These are phyloP conservation scores for Scaptomyza pallida DNA, from an alignment of 1,140 invertebrate genomes.

Conservation along the genomic window DNA sequence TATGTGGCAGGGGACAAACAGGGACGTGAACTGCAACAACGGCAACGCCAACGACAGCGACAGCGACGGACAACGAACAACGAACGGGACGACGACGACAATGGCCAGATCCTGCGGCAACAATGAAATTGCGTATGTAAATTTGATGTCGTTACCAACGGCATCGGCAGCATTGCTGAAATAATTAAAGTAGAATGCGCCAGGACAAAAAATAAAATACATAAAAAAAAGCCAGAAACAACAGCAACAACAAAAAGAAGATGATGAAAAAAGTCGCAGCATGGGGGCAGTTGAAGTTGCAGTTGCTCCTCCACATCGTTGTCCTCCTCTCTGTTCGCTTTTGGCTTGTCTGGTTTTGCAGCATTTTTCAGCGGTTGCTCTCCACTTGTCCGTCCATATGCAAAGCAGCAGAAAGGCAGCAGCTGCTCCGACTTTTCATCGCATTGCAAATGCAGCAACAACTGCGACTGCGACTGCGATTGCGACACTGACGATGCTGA, in stretches of 20 bases:
- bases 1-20: constrained; percentile 52
- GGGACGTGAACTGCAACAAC: constrained; percentile 32
- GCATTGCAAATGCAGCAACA: constrained; percentile 44
- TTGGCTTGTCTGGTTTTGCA: constrained; percentile 39
- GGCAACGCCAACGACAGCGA: constrained; percentile 23
- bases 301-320: constrained; percentile 12
- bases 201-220: constrained; percentile 17
- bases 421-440: constrained; percentile 47
- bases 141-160: constrained; percentile 79
- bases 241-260: no score
- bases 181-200: constrained; percentile 81
- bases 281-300: constrained; percentile 17
- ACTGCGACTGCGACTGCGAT: constrained; percentile 1
- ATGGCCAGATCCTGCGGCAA: constrained; percentile 73
- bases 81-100: constrained; percentile 50
- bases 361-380: constrained; percentile 7
- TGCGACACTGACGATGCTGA: constrained; percentile 18
- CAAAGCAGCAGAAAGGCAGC: constrained; percentile 62
- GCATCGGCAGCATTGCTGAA: constrained; percentile 72
- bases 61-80: constrained; percentile 13
- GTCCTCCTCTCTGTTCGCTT: constrained; percentile 1
- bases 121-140: constrained; percentile 83
- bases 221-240: no score
- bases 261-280: constrained; percentile 47
- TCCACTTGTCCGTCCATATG: constrained; percentile 68